A percentile compares a stretch with the other conserved stretches of the same genome.
phyloP scores from a whole-genome alignment of 1,140 invertebrate species.

The Cydia splendana region DNA sequence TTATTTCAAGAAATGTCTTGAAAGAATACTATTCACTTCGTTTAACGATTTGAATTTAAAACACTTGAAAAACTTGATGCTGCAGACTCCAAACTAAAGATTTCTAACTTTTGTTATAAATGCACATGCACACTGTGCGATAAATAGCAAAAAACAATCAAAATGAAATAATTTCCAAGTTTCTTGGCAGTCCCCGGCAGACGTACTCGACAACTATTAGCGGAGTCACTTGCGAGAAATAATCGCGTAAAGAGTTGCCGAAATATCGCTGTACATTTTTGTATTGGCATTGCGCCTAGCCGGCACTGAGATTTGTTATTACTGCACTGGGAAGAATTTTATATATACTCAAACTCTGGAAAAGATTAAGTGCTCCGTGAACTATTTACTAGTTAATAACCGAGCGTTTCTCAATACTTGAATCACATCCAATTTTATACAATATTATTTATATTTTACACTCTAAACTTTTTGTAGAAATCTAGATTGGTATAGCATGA shows the following conservation, averaged over 20 bases:
- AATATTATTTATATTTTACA: neutral
- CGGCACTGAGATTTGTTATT: constrained; percentile 23
- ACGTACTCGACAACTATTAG: constrained; percentile 26
- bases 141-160: neutral
- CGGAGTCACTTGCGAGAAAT: constrained; percentile 28
- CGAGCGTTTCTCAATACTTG: neutral
- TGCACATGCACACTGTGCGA: neutral
- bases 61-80: too few relatives aligned
- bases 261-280: constrained; percentile 20
- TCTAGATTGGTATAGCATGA: neutral
- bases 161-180: constrained; percentile 27
- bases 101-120: neutral
- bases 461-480: neutral
- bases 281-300: constrained; percentile 30
- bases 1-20: too few relatives aligned
- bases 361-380: constrained; percentile 2
- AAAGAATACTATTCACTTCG: too few relatives aligned
- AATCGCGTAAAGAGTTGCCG: constrained; percentile 25
- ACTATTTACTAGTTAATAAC: constrained; percentile 2
- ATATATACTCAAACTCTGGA: neutral
- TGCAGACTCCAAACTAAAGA: too few relatives aligned
- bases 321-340: constrained; percentile 8
- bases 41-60: too few relatives aligned
- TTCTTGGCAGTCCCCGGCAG: constrained; percentile 14
- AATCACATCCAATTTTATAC: neutral